Evolutionary conservation across 2,113 vertebrate species (phyloP).

Genomic region (Tragelaphus buxtoni): DNA sequence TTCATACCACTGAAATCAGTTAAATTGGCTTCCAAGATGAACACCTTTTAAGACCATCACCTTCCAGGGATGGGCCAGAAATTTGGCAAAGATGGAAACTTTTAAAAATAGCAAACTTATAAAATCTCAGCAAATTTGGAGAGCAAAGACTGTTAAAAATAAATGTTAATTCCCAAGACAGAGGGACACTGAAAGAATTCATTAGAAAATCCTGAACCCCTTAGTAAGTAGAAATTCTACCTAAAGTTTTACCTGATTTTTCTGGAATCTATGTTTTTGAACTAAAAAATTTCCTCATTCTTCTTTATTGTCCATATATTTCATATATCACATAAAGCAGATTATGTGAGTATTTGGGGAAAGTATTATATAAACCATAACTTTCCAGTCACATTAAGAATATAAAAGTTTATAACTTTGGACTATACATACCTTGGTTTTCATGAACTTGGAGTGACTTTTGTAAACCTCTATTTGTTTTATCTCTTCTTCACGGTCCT

Average conservation of each 20-base stretch:
- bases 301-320: constrained; percentile 1
- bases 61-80: neutral
- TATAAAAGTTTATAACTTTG: constrained; percentile 59
- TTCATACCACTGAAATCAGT: neutral
- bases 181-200: neutral
- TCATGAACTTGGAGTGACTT: constrained; percentile 99
- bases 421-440: constrained; percentile 90
- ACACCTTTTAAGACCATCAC: neutral
- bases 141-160: neutral
- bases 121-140: neutral
- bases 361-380: constrained; percentile 14
- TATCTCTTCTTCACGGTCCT: constrained; percentile 98
- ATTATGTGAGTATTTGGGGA: constrained; percentile 14
- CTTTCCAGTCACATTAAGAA: constrained; percentile 47
- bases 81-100: neutral
- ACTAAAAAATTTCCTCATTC: neutral
- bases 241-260: neutral
- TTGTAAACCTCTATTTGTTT: constrained; percentile 99
- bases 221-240: neutral
- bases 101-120: neutral
- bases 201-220: neutral
- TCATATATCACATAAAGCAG: constrained; percentile 20
- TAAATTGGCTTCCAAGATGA: neutral
- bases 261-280: neutral
- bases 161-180: neutral